Conservation (phyloP, 2,113 vertebrate genomes). For the Meleagris gallopavo region DNA sequence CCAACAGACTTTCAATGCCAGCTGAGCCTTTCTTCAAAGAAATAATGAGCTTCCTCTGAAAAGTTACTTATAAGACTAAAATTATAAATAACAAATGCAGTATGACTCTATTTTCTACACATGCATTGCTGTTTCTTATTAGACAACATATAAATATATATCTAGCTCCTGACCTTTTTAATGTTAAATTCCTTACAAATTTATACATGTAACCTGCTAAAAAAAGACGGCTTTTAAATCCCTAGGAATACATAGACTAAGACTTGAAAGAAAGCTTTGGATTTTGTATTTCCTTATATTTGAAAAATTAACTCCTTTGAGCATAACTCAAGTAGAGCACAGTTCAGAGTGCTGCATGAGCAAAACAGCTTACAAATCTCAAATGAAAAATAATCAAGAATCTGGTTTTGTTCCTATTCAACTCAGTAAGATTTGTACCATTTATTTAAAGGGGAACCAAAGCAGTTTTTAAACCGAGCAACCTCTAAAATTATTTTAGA, state of each 20-base stretch:
- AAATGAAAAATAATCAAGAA: not conserved
- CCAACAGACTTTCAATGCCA: not conserved
- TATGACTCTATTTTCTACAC: not conserved
- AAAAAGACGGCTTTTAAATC: not conserved
- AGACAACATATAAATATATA: not conserved
- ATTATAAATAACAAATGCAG: not conserved
- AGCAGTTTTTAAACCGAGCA: not conserved
- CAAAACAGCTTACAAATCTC: not conserved
- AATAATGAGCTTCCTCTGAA: constrained; percentile 23
- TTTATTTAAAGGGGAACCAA: not conserved
- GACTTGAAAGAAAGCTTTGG: not conserved
- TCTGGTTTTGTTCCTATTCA: not conserved
- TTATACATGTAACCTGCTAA: not conserved
- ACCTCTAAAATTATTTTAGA: not conserved
- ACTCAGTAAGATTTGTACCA: not conserved
- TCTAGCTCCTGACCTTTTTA: not conserved
- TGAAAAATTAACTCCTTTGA: not conserved
- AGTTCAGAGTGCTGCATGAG: not conserved
- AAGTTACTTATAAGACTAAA: not conserved
- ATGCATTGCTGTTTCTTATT: not conserved
- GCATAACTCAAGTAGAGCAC: not conserved
- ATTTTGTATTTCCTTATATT: not conserved
- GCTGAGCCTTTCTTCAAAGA: constrained; percentile 13
- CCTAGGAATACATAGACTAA: not conserved
- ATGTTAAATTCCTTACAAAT: not conserved